A percentile compares a stretch with the other conserved stretches of the same genome.
Conservation (phyloP, 1,140 invertebrate genomes). For the Drosophila rhopaloa region DNA sequence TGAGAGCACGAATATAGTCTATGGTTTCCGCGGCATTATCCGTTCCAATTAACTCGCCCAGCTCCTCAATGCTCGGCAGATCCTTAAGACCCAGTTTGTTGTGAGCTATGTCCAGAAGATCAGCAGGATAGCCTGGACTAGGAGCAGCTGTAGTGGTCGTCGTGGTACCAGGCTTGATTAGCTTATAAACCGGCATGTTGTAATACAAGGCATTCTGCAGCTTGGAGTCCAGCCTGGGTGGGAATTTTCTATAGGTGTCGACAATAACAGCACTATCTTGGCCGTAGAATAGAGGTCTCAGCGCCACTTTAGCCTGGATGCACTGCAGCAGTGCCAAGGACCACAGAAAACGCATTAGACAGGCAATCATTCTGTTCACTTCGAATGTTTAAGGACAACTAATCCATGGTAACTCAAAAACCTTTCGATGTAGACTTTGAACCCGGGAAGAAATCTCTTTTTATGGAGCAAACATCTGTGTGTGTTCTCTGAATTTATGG, state of each 20-base stretch:
- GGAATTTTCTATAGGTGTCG: constrained; percentile 40
- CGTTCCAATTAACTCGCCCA: constrained; percentile 71
- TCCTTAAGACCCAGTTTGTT: constrained; percentile 68
- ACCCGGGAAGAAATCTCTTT: constrained; percentile 3
- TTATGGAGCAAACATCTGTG: constrained; percentile 28
- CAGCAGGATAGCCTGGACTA: constrained; percentile 60
- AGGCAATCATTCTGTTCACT: constrained; percentile 41
- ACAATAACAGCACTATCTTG: constrained; percentile 68
- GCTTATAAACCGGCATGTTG: constrained; percentile 67
- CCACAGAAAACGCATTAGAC: constrained; percentile 31
- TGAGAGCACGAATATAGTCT: constrained; percentile 63
- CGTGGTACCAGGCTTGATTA: constrained; percentile 42
- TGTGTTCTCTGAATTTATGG: constrained; percentile 44
- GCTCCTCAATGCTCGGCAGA: constrained; percentile 62
- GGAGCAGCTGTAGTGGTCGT: constrained; percentile 37
- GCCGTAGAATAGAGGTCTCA: constrained; percentile 58
- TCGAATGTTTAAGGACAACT: constrained; percentile 63
- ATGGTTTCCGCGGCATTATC: constrained; percentile 65
- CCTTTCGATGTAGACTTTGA: constrained; percentile 19
- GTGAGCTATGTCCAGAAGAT: constrained; percentile 66
- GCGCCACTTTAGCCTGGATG: constrained; percentile 26
- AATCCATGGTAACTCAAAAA: neutral
- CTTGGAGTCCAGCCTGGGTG: constrained; percentile 41
- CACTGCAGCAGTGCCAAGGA: constrained; percentile 51
- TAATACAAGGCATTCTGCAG: constrained; percentile 63